These are phyloP conservation scores for Bombus balteatus DNA, from an alignment of 1,140 invertebrate genomes.

Conservation along the genomic window DNA sequence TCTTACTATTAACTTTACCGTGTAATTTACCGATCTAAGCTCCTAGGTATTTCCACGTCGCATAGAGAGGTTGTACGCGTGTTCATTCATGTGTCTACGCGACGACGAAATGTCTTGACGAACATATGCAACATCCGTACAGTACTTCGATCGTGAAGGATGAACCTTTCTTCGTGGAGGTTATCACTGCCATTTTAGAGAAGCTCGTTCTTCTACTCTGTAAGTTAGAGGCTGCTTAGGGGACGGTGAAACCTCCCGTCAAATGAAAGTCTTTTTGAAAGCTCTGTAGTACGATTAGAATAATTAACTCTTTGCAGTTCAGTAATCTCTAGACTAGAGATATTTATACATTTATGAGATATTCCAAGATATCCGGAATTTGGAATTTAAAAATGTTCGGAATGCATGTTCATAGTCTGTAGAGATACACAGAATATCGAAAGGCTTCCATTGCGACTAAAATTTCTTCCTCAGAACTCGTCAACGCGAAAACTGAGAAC, in stretches of 20 bases:
- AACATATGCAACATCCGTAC: constrained; percentile 37
- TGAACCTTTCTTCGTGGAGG: not conserved
- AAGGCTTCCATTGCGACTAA: no score
- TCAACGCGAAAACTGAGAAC: no score
- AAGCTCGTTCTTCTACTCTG: not conserved
- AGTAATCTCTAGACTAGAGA: not conserved
- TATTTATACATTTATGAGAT: not conserved
- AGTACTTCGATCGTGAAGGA: not conserved
- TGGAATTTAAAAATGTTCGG: not conserved
- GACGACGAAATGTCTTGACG: constrained; percentile 24
- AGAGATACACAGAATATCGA: no score
- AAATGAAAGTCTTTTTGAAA: constrained; percentile 21
- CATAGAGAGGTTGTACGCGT: constrained; percentile 33
- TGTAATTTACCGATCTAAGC: constrained; percentile 63
- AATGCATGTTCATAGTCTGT: not conserved
- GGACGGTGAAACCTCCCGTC: no score
- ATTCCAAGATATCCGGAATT: not conserved
- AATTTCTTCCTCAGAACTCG: no score
- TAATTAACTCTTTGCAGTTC: not conserved
- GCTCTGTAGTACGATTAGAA: not conserved
- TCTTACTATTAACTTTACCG: constrained; percentile 67
- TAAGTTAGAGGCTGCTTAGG: constrained; percentile 3
- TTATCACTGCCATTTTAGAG: not conserved
- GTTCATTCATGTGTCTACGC: constrained; percentile 33
- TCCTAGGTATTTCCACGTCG: constrained; percentile 39